Evolutionary conservation across 1,140 invertebrate species (phyloP).

Genomic region (Cylas formicarius): DNA sequence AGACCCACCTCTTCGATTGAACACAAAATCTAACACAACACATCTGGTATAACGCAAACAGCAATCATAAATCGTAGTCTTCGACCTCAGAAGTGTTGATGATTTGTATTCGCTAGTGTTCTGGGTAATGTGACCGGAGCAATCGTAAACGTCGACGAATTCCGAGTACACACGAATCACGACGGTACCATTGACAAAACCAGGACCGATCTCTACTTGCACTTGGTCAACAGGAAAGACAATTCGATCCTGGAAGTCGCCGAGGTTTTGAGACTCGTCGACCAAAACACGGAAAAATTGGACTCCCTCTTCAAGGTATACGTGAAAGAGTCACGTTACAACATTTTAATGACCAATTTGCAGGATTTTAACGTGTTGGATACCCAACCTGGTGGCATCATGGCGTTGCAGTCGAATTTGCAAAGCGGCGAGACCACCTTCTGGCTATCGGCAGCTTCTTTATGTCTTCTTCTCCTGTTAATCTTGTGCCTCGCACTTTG

Average conservation of each 20-base stretch:
- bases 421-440: slow-evolving; percentile 50
- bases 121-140: slow-evolving; percentile 79
- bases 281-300: slow-evolving; percentile 84
- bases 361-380: slow-evolving; percentile 83
- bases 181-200: slow-evolving; percentile 90
- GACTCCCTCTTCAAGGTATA: slow-evolving; percentile 78
- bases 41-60: not conserved
- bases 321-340: not conserved
- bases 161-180: slow-evolving; percentile 84
- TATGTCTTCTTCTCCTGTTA: slow-evolving; percentile 70
- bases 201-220: slow-evolving; percentile 88
- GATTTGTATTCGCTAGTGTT: slow-evolving; percentile 46
- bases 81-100: not conserved
- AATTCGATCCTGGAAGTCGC: slow-evolving; percentile 86
- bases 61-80: too few species aligned
- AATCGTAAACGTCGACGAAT: slow-evolving; percentile 90
- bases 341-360: slow-evolving; percentile 13
- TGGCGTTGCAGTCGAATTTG: slow-evolving; percentile 46
- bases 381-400: slow-evolving; percentile 70
- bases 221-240: slow-evolving; percentile 81
- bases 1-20: too few species aligned
- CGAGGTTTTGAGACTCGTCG: slow-evolving; percentile 75
- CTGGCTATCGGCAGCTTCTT: slow-evolving; percentile 72
- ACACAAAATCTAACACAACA: too few species aligned
- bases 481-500: slow-evolving; percentile 72